phyloP scores from a whole-genome alignment of 1,140 invertebrate species.

The Dufourea novaeangliae region DNA sequence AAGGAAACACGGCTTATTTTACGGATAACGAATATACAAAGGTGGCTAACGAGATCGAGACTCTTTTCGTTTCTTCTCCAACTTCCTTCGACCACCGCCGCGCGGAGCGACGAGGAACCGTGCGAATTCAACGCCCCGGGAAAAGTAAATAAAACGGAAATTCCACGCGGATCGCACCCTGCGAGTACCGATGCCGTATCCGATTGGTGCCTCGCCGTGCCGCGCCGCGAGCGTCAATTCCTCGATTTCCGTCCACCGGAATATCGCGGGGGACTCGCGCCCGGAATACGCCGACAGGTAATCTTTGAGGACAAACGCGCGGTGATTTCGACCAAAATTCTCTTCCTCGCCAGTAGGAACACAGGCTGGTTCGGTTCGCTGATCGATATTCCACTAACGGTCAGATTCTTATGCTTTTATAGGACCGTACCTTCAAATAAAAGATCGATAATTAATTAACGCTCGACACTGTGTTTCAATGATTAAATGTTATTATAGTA shows the following conservation, averaged over 20 bases:
- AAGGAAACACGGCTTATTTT: not conserved
- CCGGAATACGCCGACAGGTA: not conserved
- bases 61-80: not conserved
- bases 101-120: not conserved
- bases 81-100: not conserved
- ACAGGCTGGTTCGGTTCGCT: not conserved
- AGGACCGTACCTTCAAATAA: no score
- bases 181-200: constrained; percentile 7
- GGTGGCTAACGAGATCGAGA: not conserved
- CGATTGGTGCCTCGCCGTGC: not conserved
- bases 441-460: no score
- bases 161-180: constrained; percentile 8
- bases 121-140: constrained; percentile 7
- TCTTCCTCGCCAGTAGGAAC: not conserved
- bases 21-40: not conserved
- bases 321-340: not conserved
- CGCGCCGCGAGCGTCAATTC: not conserved
- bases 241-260: not conserved
- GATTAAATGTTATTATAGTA: no score
- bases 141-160: constrained; percentile 42
- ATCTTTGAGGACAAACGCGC: not conserved
- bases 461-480: no score
- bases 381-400: not conserved
- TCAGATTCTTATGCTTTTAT: no score
- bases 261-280: not conserved